A percentile compares a stretch with the other conserved stretches of the same genome.
Evolutionary conservation across 2,113 vertebrate species (phyloP).

Genomic region (Chrysochloris asiatica): DNA sequence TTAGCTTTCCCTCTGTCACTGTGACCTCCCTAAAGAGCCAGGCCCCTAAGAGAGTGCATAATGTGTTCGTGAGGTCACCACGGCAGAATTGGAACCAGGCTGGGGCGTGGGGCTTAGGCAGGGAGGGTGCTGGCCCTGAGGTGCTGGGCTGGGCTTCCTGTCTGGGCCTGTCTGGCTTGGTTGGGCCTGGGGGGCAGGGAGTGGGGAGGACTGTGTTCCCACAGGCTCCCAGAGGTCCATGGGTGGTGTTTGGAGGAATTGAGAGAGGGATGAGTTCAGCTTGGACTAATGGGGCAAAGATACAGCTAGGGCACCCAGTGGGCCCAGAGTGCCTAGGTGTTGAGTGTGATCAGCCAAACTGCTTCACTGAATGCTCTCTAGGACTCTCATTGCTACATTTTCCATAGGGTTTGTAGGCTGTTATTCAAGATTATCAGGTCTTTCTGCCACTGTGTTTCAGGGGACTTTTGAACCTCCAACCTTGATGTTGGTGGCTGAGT

Average conservation of each 20-base stretch:
- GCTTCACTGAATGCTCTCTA: too few relatives aligned
- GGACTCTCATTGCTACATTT: too few relatives aligned
- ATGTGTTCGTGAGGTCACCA: accelerated
- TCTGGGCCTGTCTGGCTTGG: not conserved
- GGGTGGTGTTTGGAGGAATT: not conserved
- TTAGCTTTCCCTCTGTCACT: too few relatives aligned
- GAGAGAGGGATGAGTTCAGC: too few relatives aligned
- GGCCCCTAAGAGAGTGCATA: accelerated
- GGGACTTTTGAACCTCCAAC: too few relatives aligned
- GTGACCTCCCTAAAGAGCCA: not conserved
- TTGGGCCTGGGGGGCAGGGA: not conserved
- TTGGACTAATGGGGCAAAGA: not conserved
- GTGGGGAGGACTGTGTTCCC: not conserved
- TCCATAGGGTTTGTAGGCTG: too few relatives aligned
- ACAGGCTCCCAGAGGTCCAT: not conserved
- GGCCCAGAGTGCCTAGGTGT: not conserved
- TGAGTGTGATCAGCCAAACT: accelerated
- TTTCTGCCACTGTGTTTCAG: not conserved
- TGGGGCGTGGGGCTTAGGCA: not conserved
- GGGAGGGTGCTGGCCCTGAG: not conserved
- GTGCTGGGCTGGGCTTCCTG: not conserved
- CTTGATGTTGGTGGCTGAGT: not conserved
- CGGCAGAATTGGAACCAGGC: not conserved
- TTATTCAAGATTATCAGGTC: not conserved
- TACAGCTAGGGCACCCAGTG: not conserved